Conservation (phyloP, 1,140 invertebrate species). For the Holcopasites calliopsidis region DNA sequence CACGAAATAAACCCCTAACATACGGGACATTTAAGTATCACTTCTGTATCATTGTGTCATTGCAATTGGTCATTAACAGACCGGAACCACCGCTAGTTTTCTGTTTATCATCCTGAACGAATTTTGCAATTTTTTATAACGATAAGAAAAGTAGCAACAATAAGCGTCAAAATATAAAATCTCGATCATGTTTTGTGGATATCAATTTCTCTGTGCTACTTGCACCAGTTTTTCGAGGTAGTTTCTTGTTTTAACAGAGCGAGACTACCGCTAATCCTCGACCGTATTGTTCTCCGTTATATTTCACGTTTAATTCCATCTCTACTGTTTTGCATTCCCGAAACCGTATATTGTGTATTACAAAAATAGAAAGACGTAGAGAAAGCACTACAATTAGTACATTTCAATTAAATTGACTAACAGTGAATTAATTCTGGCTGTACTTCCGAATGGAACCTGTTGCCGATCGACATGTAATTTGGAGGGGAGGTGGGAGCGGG, state of each 20-base stretch:
- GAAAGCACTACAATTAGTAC: not conserved
- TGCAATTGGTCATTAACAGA: slow-evolving; percentile 34
- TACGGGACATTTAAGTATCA: too few relatives aligned
- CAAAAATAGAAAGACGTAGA: not conserved
- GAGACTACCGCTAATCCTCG: slow-evolving; percentile 49
- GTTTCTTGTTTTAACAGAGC: slow-evolving; percentile 34
- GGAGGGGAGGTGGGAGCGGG: too few relatives aligned
- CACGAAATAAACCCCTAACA: too few relatives aligned
- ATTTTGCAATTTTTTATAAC: not conserved
- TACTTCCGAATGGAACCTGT: too few relatives aligned
- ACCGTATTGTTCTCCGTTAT: slow-evolving; percentile 25
- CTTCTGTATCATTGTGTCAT: not conserved
- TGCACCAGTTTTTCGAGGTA: not conserved
- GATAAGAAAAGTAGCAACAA: too few relatives aligned
- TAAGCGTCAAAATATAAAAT: not conserved
- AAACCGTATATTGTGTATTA: too few relatives aligned
- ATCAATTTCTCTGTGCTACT: not conserved
- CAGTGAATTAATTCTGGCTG: not conserved
- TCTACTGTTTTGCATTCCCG: not conserved
- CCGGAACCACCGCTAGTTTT: slow-evolving; percentile 41
- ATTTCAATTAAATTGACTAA: not conserved
- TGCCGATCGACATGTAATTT: too few relatives aligned
- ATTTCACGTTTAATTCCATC: not conserved
- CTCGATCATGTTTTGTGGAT: not conserved
- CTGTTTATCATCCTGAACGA: not conserved